Evolutionary conservation across 2,113 vertebrate species (phyloP), one percentile per base, ranked within the genome.

Genomic region (Boleophthalmus pectinirostris): DNA sequence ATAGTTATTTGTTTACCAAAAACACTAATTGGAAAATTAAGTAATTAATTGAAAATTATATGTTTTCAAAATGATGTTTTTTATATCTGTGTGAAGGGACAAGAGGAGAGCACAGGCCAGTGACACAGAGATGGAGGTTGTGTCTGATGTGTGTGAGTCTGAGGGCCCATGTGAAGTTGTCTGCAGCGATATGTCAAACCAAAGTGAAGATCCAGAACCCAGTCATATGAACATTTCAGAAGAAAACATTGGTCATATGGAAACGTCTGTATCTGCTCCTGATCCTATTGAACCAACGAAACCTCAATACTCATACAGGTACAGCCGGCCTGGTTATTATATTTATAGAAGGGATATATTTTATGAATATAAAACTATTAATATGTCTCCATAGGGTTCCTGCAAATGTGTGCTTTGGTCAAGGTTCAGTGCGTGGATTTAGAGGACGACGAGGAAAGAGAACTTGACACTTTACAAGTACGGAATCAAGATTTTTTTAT

Each of bases 351-450:
- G 21, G 23, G 14, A 61, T 18, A 25, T 13, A 61, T 58, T 58
- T 58, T 24, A 58, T 58, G 21, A 24, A 25, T 25, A 15, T 23
- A 33, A 16, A 29, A 61, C 56, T 33, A 33, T 10, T n/a, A 20
- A 63, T 35, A 35, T 43, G 82, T 82, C 45, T 70, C 70, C 86
- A 72, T 82, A 97, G 95, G 81, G 90, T 97, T 72, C 96, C 95
- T 14, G 20, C 91, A 46, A 92, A 91, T 0, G 91, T 97, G 73
- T 96, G 95, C 78, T 97, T 96, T 54, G 95, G 95, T 64, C 94
- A 94, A 66, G 94, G 95, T 21, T 95, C 95, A 11, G 85, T 93
- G 13, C 91, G 94, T 69, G 95, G 95, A 72, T 97, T 97, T 83
- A 93, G 92, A 91, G 93, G 94, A 21, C 79, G 85, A 0, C 80